Conservation (phyloP, 1,140 invertebrate species). For the Stegodyphus dumicola region DNA sequence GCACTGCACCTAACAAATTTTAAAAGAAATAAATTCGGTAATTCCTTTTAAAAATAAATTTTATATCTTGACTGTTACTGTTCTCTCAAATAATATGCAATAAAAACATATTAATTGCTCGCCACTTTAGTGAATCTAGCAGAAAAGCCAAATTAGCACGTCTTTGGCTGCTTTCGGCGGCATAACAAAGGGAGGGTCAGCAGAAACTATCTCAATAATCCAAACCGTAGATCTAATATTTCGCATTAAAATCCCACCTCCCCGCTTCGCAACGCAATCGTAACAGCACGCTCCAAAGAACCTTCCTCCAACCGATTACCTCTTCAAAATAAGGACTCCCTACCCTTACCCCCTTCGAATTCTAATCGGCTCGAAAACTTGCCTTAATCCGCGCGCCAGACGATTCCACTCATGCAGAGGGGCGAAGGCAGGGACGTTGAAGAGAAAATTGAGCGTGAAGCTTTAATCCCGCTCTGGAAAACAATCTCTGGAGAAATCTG, state of each 20-base stretch:
- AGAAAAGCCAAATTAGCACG: no score
- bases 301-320: constrained; percentile 1
- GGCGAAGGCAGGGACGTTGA: not conserved
- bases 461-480: constrained; percentile 36
- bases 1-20: no score
- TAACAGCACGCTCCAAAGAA: constrained; percentile 3
- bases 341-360: not conserved
- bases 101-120: no score
- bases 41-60: no score
- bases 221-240: not conserved
- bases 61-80: no score
- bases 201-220: not conserved
- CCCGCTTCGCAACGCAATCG: not conserved
- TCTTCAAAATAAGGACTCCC: not conserved
- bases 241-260: not conserved
- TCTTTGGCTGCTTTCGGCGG: no score
- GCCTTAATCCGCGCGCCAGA: constrained; percentile 22
- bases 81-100: no score
- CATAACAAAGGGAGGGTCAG: not conserved
- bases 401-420: constrained; percentile 10
- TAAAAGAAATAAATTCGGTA: no score
- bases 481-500: constrained; percentile 42
- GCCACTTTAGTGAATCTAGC: no score
- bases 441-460: constrained; percentile 39
- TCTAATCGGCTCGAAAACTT: constrained; percentile 39